These are phyloP conservation scores for Emydoidea blandingii DNA, from an alignment of 2,797 vertebrate species.

Conservation along the genomic window DNA sequence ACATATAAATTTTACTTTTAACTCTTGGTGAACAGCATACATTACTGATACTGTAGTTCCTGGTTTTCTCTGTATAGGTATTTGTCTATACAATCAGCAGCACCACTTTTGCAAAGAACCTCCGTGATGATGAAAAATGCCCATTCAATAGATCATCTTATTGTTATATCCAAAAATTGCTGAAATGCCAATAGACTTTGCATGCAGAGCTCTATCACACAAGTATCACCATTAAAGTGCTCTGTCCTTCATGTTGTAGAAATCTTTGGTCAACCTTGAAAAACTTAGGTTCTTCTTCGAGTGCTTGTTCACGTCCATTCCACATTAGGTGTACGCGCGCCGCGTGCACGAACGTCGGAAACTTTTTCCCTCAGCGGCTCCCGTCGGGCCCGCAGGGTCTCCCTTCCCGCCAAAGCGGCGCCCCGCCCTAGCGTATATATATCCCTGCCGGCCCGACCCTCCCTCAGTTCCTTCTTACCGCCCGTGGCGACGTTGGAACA, in stretches of 20 bases:
- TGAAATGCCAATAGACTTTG: neutral
- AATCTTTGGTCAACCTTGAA: neutral
- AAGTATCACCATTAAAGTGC: neutral
- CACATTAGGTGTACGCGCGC: too few relatives aligned
- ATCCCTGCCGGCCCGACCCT: too few relatives aligned
- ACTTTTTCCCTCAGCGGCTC: too few relatives aligned
- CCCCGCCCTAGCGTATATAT: too few relatives aligned
- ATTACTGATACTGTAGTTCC: neutral
- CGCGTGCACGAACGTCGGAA: too few relatives aligned
- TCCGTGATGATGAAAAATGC: neutral
- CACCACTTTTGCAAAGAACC: neutral
- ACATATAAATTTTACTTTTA: neutral
- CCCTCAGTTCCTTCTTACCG: too few relatives aligned
- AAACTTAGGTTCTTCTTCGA: too few relatives aligned
- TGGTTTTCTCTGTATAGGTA: neutral
- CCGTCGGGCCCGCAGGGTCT: too few relatives aligned
- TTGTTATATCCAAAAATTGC: neutral
- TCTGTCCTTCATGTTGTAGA: neutral
- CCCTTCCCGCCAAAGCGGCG: too few relatives aligned
- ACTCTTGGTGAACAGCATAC: neutral
- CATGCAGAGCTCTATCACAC: neutral
- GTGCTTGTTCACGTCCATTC: too few relatives aligned
- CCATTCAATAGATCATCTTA: neutral
- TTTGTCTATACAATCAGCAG: neutral
- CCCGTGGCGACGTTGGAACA: too few relatives aligned